These are phyloP conservation scores for Catostylus mosaicus DNA, from an alignment of 30 jellyfish, hydroid and myxozoan genomes.

Conservation along the genomic window DNA sequence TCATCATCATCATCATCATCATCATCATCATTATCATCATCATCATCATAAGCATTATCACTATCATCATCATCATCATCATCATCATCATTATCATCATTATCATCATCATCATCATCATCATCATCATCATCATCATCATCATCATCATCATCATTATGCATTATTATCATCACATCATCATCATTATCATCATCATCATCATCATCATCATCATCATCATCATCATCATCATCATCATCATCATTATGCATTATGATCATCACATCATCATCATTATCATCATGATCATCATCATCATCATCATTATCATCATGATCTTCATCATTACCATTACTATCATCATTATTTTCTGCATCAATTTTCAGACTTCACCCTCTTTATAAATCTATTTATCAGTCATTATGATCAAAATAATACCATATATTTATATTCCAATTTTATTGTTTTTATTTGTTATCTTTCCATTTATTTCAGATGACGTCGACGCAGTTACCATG, in stretches of 20 bases:
- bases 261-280: not conserved
- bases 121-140: too few species aligned
- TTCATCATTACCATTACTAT: not conserved
- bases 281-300: not conserved
- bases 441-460: not conserved
- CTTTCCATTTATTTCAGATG: constrained; percentile 31
- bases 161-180: too few species aligned
- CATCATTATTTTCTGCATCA: not conserved
- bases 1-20: constrained; percentile 1
- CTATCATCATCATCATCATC: too few species aligned
- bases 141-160: too few species aligned
- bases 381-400: not conserved
- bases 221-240: too few species aligned
- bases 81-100: too few species aligned
- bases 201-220: too few species aligned
- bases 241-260: too few species aligned
- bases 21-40: not conserved
- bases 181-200: too few species aligned
- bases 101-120: too few species aligned
- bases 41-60: too few species aligned
- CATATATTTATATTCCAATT: not conserved
- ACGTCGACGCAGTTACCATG: constrained; percentile 63
- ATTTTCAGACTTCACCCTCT: not conserved
- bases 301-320: not conserved
- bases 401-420: not conserved